Evolutionary conservation across 2,113 vertebrate genomes (phyloP), one percentile per base, ranked within the genome.

Genomic region (Melanostigma gelatinosum): DNA sequence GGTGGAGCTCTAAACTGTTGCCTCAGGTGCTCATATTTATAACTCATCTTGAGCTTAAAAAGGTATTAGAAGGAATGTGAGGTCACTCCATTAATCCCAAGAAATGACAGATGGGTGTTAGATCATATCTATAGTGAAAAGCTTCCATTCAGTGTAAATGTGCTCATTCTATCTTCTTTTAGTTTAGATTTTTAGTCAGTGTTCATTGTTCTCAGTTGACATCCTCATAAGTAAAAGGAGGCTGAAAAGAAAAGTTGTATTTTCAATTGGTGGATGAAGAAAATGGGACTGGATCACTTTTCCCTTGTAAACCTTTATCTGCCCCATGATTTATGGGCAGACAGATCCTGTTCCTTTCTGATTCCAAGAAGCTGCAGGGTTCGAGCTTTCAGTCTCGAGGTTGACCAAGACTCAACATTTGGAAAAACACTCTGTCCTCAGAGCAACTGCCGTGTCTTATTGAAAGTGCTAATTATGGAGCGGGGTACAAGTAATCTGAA

Each of bases 291-390:
- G 76, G 46, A 66, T 55, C 77, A 18, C 13, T 27, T 27, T 36
- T 48, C 15, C 9, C 57, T 66, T 67, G 77, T 91, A 92, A 90
- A 93, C 13, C 48, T 78, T 84, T 87, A 74, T 61, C 9, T 63
- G 46, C 11, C 60, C 15, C 54, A 0, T 72, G 84, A 93, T 89
- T 90, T 66, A 92, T 85, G 38, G 7, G 15, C 18, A 1, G 8
- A 79, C 72, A 79, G 32, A 79, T 87, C 24, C 66, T 61, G 65
- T 76, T 89, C 61, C 72, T 61, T 79, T 88, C 81, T 70, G 71
- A 57, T 46, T 92, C 87, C 88, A 91, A 77, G 70, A 87, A 88
- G 87, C 85, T 76, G 78, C 65, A 82, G 72, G 58, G 46, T 77
- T 32, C 66, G 52, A 82, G 54, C 34, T 75, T 27, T 72, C 36